phyloP scores from a whole-genome alignment of 2,888 invertebrate genomes.

The Eupithecia vulgata region DNA sequence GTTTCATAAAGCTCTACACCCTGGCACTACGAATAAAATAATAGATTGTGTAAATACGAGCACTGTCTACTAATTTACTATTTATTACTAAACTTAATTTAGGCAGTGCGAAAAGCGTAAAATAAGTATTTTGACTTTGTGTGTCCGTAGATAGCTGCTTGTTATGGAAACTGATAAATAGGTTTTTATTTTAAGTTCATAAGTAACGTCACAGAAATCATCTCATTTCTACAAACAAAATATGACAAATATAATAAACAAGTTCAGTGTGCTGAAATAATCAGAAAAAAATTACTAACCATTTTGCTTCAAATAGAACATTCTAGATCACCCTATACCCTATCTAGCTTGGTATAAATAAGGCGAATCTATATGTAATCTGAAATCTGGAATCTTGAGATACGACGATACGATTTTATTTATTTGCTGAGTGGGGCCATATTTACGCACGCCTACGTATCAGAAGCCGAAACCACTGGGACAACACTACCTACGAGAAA shows the following conservation, averaged over 20 bases:
- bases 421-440: slow-evolving; percentile 53
- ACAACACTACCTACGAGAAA: slow-evolving; percentile 15
- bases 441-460: slow-evolving; percentile 50
- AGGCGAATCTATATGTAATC: slow-evolving; percentile 65
- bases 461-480: slow-evolving; percentile 16
- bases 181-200: not conserved
- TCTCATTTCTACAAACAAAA: not conserved
- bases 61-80: not conserved
- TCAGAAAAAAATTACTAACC: not conserved
- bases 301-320: not conserved
- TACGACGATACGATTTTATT: slow-evolving; percentile 60
- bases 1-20: not conserved
- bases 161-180: not conserved
- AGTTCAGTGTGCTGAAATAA: not conserved
- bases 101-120: not conserved
- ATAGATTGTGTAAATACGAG: not conserved
- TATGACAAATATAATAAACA: not conserved
- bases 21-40: not conserved
- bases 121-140: not conserved
- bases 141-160: not conserved
- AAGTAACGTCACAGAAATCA: not conserved
- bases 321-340: slow-evolving; percentile 22
- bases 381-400: slow-evolving; percentile 57
- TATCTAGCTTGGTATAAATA: slow-evolving; percentile 66
- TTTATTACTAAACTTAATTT: not conserved